Base-by-base conservation (phyloP, 2,113 vertebrate genomes). In the Marcusenius ussheri region DNA sequence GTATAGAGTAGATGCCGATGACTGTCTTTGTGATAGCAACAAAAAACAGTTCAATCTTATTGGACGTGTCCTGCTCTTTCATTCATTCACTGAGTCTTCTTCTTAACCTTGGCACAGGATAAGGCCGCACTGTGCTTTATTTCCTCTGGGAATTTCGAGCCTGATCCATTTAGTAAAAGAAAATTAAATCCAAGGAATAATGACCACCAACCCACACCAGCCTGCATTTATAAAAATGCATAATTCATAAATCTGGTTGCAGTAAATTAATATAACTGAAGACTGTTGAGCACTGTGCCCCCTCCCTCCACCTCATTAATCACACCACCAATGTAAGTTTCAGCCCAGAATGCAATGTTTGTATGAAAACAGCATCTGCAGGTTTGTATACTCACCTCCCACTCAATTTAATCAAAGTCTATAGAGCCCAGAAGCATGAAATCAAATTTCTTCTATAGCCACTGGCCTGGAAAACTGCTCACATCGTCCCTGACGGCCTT, bases 381-480 rank as follows among this genome's bases (percentile, higher is more conserved):
- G 51, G 66, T 58, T 58, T 88, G 8, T 85, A 42, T 24, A 15
- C 46, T 89, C 58, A 35, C n/a, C 80, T 21, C 11, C 35, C 47
- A 47, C 7, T 24, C 53, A 13, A 87, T 77, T 58, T 49, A 80
- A 87, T 91, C 56, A 53, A 39, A 56, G 17, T 3, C 53, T 35
- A 50, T 53, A 56, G 84, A 45, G 11, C 53, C 24, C 24, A 88
- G 56, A 90, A 27, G 70, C 51, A 89, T n/a, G 85, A 89, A 93
- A 93, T 93, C 89, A 87, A 94, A 94, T 94, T 91, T 93, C 80
- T 90, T 3, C 3, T 90, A 88, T 90, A 88, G 90, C 92, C 93
- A 92, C 88, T 89, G 90, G 93, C 93, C 88, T 91, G 91, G 90
- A 95, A 93, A 93, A 89, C 56, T 93, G 93, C 92, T 93, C 93